A percentile compares a stretch with the other conserved stretches of the same genome.
phyloP scores from a whole-genome alignment of 2,113 vertebrate genomes.

The Cochlearius cochlearius region DNA sequence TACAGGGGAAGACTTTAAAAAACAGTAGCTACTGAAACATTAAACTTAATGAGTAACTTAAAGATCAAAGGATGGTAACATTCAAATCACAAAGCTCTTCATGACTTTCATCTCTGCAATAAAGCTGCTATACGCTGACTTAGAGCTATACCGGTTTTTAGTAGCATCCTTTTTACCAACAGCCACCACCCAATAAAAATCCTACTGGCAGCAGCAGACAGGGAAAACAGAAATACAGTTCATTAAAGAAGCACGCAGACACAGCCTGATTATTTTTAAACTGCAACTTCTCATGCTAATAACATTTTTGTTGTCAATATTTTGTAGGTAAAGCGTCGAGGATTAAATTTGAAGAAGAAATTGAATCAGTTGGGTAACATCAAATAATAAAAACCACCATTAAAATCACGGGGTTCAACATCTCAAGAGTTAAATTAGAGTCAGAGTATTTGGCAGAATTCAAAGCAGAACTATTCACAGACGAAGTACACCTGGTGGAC shows the following conservation, averaged over 20 bases:
- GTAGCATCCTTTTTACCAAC: conserved; percentile 21
- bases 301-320: not conserved
- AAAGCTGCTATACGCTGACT: conserved; percentile 13
- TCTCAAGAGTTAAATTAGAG: conserved; percentile 8
- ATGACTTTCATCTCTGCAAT: conserved; percentile 45
- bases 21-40: conserved; percentile 15
- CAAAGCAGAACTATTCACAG: conserved; percentile 1
- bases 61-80: conserved; percentile 57
- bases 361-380: not conserved
- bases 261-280: not conserved
- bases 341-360: not conserved
- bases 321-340: not conserved
- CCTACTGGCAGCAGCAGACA: not conserved
- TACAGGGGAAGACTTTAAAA: conserved; percentile 15
- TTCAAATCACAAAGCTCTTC: conserved; percentile 51
- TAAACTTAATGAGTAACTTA: conserved; percentile 30
- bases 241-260: not conserved
- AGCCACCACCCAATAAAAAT: conserved; percentile 5
- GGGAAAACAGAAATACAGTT: not conserved
- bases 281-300: not conserved
- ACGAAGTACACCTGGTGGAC: conserved; percentile 47
- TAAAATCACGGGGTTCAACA: not conserved
- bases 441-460: conserved; percentile 2
- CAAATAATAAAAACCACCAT: not conserved
- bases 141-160: not conserved